Conservation (phyloP, 2,888 invertebrate genomes). For the Ellobium chinense region DNA sequence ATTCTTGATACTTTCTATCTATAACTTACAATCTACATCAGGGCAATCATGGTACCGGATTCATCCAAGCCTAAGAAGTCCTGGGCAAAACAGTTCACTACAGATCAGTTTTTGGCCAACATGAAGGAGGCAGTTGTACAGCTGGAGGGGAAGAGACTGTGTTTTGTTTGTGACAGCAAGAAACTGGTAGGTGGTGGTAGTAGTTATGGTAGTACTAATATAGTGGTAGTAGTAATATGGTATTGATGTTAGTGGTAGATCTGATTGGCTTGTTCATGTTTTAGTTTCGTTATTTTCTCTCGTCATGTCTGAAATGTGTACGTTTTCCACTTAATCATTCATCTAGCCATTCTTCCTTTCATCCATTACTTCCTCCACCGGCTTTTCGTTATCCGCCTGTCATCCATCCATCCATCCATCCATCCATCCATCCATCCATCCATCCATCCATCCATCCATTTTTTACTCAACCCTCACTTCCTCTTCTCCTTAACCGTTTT, state of each 20-base stretch:
- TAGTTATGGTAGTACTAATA: not conserved
- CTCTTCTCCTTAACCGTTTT: no score
- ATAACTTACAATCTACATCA: no score
- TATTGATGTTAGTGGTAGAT: not conserved
- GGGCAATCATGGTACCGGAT: conserved; percentile 27
- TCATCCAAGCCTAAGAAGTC: conserved; percentile 14
- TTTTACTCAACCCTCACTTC: no score
- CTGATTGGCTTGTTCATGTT: not conserved
- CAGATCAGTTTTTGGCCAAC: conserved; percentile 27
- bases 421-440: no score
- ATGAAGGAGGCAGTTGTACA: conserved; percentile 28
- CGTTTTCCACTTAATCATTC: no score
- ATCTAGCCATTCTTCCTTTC: no score
- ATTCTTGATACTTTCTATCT: no score
- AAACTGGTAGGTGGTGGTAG: not conserved
- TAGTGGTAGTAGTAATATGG: not conserved
- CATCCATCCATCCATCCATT: no score
- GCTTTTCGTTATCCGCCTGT: no score
- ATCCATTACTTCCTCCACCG: no score
- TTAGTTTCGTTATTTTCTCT: not conserved
- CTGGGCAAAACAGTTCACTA: conserved; percentile 37
- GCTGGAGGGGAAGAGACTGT: conserved; percentile 37
- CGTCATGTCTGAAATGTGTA: not conserved
- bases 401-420: no score
- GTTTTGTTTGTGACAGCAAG: conserved; percentile 20